Conservation (phyloP, 2,113 vertebrate genomes). For the Sinocyclocheilus anophthalmus region DNA sequence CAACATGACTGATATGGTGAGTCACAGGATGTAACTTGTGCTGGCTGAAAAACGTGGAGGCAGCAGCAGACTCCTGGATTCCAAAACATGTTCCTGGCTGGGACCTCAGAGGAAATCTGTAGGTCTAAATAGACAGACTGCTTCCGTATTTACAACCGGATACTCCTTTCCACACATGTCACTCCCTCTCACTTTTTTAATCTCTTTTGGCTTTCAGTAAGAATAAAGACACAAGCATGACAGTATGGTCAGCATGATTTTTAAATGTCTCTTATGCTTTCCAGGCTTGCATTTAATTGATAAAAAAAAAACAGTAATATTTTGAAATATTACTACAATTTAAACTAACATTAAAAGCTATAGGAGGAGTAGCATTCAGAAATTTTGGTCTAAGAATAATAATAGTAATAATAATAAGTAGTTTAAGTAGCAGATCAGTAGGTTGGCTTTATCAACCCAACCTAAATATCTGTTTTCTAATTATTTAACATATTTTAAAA, state of each 20-base stretch:
- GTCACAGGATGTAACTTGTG: slow-evolving; percentile 72
- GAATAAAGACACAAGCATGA: not conserved
- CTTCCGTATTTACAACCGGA: slow-evolving; percentile 41
- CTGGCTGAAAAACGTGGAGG: slow-evolving; percentile 49
- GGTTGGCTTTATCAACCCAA: too few relatives aligned
- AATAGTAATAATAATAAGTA: too few relatives aligned
- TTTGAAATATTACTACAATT: not conserved
- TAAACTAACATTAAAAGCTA: too few relatives aligned
- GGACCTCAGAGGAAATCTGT: slow-evolving; percentile 60
- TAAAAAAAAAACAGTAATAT: too few relatives aligned
- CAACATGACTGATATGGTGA: slow-evolving; percentile 65
- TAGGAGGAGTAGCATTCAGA: too few relatives aligned
- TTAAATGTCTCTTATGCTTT: not conserved
- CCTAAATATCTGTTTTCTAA: too few relatives aligned
- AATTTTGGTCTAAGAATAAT: too few relatives aligned
- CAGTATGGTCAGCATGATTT: not conserved
- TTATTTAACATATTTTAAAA: too few relatives aligned
- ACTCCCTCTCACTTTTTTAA: slow-evolving; percentile 23
- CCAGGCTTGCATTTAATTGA: too few relatives aligned
- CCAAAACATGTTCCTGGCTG: slow-evolving; percentile 57
- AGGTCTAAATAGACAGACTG: slow-evolving; percentile 51
- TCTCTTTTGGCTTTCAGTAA: slow-evolving; percentile 13
- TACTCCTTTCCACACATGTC: slow-evolving; percentile 38
- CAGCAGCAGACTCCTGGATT: slow-evolving; percentile 60
- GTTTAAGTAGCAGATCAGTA: too few relatives aligned